Percentiles rank a stretch among this genome's conserved stretches.
These are phyloP conservation scores for Panthera tigris DNA, from an alignment of 2,113 vertebrate species.

Conservation along the genomic window DNA sequence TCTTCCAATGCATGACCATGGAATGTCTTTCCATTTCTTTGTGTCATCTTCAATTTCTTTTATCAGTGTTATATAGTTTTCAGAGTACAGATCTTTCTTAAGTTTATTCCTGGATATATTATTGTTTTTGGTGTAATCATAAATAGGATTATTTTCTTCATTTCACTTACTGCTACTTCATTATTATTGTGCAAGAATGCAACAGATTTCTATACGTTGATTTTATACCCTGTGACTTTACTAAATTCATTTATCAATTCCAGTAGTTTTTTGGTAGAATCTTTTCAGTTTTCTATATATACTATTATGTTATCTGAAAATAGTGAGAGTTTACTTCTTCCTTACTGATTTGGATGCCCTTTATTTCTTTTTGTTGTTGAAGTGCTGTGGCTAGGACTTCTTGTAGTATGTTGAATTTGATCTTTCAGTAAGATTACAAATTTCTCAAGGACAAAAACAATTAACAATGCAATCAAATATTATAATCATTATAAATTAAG, in stretches of 20 bases:
- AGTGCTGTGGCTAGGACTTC: not conserved
- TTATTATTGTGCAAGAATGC: not conserved
- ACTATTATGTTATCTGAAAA: not conserved
- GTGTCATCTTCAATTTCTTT: not conserved
- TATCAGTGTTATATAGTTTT: not conserved
- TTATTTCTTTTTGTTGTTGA: not conserved
- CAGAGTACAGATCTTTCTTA: not conserved
- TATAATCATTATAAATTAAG: not conserved
- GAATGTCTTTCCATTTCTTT: not conserved
- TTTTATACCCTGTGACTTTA: not conserved
- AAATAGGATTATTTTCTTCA: not conserved
- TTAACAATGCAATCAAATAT: not conserved
- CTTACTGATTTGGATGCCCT: not conserved
- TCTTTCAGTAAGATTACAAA: not conserved
- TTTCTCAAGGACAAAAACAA: not conserved
- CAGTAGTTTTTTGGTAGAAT: not conserved
- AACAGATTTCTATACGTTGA: not conserved
- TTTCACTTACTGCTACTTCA: not conserved
- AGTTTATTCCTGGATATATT: not conserved
- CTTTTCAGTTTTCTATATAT: not conserved
- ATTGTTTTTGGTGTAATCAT: not conserved
- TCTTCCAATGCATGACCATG: not conserved
- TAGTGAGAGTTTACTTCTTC: not conserved
- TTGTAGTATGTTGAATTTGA: not conserved
- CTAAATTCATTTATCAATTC: not conserved